These are phyloP conservation scores for Heterochromis multidens DNA, from an alignment of 2,113 vertebrate species.

Conservation along the genomic window DNA sequence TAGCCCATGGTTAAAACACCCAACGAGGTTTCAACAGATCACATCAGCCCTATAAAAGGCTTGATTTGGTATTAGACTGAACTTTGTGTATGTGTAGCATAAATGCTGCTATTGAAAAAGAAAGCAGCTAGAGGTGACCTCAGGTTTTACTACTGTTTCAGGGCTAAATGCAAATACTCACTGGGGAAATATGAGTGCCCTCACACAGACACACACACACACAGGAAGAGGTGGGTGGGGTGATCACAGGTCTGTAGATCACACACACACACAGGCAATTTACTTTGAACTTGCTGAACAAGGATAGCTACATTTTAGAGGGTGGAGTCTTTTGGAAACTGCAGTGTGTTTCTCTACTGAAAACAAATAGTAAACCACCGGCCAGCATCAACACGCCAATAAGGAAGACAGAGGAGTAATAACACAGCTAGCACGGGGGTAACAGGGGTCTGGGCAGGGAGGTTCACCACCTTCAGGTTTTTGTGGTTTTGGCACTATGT, in stretches of 20 bases:
- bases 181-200: background rate
- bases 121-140: background rate
- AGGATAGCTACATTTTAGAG: slow-evolving; percentile 57
- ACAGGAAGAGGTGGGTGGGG: slow-evolving; percentile 38
- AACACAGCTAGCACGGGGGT: background rate
- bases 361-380: slow-evolving; percentile 13
- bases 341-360: background rate
- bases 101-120: background rate
- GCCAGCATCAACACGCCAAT: background rate
- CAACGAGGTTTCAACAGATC: background rate
- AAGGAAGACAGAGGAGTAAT: background rate
- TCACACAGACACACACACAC: background rate
- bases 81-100: background rate
- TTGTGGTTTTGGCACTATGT: too few species aligned
- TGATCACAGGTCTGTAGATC: background rate
- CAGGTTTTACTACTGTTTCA: background rate
- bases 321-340: slow-evolving; percentile 25
- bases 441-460: background rate
- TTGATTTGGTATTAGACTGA: background rate
- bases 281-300: slow-evolving; percentile 48
- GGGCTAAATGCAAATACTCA: slow-evolving; percentile 7
- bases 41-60: background rate
- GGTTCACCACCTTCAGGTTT: too few species aligned
- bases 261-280: background rate
- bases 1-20: background rate